These are phyloP conservation scores for Limnothrissa miodon DNA, from an alignment of 2,113 vertebrate genomes.

Conservation along the genomic window DNA sequence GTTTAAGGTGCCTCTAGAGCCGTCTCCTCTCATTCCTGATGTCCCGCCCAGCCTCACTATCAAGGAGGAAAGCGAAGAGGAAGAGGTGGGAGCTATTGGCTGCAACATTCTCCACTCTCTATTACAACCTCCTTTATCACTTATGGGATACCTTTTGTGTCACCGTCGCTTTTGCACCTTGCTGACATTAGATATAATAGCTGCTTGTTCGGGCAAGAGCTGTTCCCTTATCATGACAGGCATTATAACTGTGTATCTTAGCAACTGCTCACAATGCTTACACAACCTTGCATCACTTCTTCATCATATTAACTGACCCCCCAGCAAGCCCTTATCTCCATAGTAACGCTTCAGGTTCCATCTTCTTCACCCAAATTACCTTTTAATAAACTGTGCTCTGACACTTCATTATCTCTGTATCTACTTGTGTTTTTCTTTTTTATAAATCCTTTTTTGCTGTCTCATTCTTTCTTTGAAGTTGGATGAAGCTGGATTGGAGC, in stretches of 20 bases:
- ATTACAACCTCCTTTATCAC: background rate
- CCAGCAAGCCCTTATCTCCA: background rate
- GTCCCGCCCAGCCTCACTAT: constrained; percentile 78
- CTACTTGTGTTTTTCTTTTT: background rate
- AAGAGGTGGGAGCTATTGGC: constrained; percentile 73
- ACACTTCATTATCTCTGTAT: background rate
- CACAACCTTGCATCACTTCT: background rate
- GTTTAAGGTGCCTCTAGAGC: constrained; percentile 94
- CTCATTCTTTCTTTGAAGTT: constrained; percentile 64
- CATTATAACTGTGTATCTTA: background rate
- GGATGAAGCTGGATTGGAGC: constrained; percentile 89
- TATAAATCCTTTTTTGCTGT: background rate
- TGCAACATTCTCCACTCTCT: background rate
- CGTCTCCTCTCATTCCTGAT: constrained; percentile 77
- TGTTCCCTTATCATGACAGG: background rate
- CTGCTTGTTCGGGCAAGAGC: background rate
- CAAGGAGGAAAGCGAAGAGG: constrained; percentile 88
- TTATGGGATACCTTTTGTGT: background rate
- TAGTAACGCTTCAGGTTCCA: background rate
- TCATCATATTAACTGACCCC: background rate
- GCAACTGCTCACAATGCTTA: constrained; percentile 5
- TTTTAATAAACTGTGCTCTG: background rate
- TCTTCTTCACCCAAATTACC: background rate
- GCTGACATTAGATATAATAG: background rate
- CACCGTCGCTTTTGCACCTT: background rate